Conservation (phyloP, 2,888 invertebrate genomes). For the Heliconius cydno region DNA sequence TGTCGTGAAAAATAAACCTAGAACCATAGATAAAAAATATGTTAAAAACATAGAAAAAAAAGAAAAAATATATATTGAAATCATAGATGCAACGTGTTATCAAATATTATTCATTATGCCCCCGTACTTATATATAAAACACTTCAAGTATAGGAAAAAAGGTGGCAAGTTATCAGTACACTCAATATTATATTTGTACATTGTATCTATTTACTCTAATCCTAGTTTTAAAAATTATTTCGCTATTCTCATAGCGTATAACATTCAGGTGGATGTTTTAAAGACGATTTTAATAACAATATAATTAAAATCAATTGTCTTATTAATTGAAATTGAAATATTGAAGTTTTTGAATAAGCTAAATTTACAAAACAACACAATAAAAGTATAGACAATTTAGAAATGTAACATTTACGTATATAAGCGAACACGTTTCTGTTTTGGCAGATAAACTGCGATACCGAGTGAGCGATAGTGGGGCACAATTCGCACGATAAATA, state of each 20-base stretch:
- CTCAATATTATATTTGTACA: conserved; percentile 49
- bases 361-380: background rate
- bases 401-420: conserved; percentile 12
- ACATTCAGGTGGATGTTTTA: background rate
- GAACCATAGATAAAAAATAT: background rate
- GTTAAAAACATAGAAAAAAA: conserved; percentile 1
- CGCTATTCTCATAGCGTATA: conserved; percentile 4
- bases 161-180: conserved; percentile 47
- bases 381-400: background rate
- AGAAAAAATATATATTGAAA: background rate
- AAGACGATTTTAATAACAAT: conserved; percentile 1
- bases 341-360: background rate
- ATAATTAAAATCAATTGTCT: background rate
- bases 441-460: conserved; percentile 81
- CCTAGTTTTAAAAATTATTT: conserved; percentile 25
- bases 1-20: conserved; percentile 13
- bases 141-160: conserved; percentile 32
- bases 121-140: conserved; percentile 33
- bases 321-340: background rate
- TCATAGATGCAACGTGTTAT: conserved; percentile 42
- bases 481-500: conserved; percentile 82
- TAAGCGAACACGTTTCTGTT: conserved; percentile 51
- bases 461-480: conserved; percentile 79
- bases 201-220: conserved; percentile 39
- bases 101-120: conserved; percentile 35